Evolutionary conservation across 2,888 invertebrate genomes (phyloP).

Genomic region (Hylaea fasciaria): DNA sequence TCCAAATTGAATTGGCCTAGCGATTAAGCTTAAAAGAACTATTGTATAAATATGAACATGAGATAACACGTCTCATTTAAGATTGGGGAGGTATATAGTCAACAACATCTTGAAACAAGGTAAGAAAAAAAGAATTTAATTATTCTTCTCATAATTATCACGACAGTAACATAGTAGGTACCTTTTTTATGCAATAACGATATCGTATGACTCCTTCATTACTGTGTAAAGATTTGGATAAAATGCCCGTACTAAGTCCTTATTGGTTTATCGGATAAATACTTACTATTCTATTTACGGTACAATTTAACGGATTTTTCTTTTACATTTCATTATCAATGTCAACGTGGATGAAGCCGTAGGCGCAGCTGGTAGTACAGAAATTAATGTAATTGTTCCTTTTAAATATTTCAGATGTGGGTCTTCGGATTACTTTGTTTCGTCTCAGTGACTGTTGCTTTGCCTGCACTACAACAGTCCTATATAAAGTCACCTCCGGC

Average conservation of each 20-base stretch:
- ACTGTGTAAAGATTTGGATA: no score
- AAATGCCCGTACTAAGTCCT: no score
- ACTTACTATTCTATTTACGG: no score
- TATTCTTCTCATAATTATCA: not conserved
- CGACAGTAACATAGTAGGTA: no score
- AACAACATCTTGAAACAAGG: not conserved
- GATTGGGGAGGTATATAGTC: not conserved
- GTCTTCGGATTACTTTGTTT: constrained; percentile 52
- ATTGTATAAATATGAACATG: constrained; percentile 23
- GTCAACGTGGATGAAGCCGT: no score
- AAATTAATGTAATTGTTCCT: not conserved
- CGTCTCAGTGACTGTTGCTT: constrained; percentile 48
- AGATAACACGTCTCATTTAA: not conserved
- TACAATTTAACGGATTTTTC: no score
- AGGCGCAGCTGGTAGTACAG: no score
- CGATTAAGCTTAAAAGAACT: constrained; percentile 34
- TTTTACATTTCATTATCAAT: no score
- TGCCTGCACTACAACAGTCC: constrained; percentile 48
- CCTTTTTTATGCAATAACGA: no score
- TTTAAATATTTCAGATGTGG: constrained; percentile 55
- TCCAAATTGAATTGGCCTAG: constrained; percentile 43
- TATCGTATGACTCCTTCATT: no score
- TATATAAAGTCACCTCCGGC: constrained; percentile 21
- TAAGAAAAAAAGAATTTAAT: no score
- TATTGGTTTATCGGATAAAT: no score